phyloP scores from a whole-genome alignment of 2,113 vertebrate genomes.

The Mus pahari region DNA sequence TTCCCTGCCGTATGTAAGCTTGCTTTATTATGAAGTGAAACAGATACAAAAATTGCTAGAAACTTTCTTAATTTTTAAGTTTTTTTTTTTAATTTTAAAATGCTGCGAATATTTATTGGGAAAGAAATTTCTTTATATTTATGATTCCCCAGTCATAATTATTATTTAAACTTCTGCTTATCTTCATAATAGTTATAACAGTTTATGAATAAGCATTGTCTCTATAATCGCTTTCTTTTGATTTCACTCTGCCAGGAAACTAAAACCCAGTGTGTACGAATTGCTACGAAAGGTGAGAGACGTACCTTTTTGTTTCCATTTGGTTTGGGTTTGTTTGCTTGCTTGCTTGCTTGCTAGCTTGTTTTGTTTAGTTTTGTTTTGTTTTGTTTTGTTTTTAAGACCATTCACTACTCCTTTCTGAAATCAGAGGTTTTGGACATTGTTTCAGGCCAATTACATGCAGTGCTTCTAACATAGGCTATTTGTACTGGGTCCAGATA shows the following conservation, averaged over 20 bases:
- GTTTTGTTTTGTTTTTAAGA: background rate
- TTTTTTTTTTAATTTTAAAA: background rate
- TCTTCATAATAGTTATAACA: constrained; percentile 6
- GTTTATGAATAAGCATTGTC: constrained; percentile 31
- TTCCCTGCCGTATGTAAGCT: background rate
- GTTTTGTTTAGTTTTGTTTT: background rate
- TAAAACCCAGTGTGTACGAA: constrained; percentile 98
- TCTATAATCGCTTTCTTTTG: constrained; percentile 69
- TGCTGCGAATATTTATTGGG: background rate
- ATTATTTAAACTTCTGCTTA: background rate
- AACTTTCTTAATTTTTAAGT: background rate
- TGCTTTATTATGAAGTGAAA: constrained; percentile 16
- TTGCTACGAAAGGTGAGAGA: constrained; percentile 98
- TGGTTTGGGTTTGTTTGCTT: background rate
- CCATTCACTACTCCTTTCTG: background rate
- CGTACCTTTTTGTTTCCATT: background rate
- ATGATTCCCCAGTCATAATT: background rate
- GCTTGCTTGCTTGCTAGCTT: background rate
- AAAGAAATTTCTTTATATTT: background rate
- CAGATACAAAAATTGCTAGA: background rate
- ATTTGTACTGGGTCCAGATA: constrained; percentile 58
- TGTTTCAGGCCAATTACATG: constrained; percentile 72
- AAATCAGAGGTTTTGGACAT: constrained; percentile 60
- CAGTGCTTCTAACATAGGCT: constrained; percentile 67
- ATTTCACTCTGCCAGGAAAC: constrained; percentile 92